A percentile compares a stretch with the other conserved stretches of the same genome.
These are phyloP conservation scores for Nycticryphes semicollaris DNA, from an alignment of 2,113 vertebrate genomes.

Conservation along the genomic window DNA sequence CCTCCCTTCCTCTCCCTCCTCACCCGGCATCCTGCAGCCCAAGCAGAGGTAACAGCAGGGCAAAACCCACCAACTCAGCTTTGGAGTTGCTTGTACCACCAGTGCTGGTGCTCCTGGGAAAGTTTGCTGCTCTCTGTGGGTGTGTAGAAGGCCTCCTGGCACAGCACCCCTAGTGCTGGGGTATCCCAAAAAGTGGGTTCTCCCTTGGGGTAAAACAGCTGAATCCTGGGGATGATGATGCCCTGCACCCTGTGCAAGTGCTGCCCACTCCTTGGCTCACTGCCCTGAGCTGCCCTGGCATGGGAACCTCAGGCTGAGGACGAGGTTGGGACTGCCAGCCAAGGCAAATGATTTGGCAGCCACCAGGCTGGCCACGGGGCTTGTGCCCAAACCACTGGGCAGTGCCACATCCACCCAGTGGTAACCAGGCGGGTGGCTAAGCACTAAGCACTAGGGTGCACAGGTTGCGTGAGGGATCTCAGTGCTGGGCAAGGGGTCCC, in stretches of 20 bases:
- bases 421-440: background rate
- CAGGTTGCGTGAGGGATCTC: background rate
- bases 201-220: rapidly evolving
- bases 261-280: background rate
- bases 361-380: background rate
- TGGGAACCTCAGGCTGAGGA: background rate
- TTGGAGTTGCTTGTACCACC: background rate
- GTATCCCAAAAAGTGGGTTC: background rate
- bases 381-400: background rate
- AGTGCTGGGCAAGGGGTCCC: background rate
- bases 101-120: no score
- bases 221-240: rapidly evolving
- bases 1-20: no score
- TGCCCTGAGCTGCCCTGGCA: background rate
- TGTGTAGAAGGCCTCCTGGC: no score
- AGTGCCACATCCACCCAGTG: background rate
- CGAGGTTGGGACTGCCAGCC: background rate
- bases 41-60: background rate
- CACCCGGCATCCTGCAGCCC: rapidly evolving
- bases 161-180: background rate
- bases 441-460: background rate
- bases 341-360: background rate
- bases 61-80: rapidly evolving
- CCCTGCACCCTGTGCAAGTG: rapidly evolving
- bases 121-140: background rate